phyloP scores from a whole-genome alignment of 2,888 invertebrate genomes.

The Scaptomyza tumidula region DNA sequence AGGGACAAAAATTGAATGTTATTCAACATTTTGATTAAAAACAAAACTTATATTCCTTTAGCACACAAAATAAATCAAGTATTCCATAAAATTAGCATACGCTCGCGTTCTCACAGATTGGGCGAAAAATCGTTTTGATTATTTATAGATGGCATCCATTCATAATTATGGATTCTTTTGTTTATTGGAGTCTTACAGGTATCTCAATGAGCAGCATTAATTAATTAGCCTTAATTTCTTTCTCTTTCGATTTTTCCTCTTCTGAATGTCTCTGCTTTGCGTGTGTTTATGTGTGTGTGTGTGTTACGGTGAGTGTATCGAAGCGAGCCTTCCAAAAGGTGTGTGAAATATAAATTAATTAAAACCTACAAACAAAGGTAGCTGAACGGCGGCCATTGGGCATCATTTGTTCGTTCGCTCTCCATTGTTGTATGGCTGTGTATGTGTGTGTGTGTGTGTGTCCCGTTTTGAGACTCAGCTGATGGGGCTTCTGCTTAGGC shows the following conservation, averaged over 20 bases:
- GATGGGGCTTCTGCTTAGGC: constrained; percentile 45
- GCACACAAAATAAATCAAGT: neutral
- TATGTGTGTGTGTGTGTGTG: constrained; percentile 7
- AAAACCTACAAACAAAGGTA: constrained; percentile 65
- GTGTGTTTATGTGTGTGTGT: constrained; percentile 5
- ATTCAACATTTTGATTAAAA: too few species aligned
- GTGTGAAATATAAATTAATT: constrained; percentile 77
- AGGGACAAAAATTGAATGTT: too few species aligned
- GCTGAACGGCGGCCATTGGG: constrained; percentile 5
- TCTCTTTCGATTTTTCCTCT: constrained; percentile 27
- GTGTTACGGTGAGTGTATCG: constrained; percentile 34
- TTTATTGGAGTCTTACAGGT: constrained; percentile 18
- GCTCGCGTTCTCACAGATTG: neutral
- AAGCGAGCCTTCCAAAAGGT: constrained; percentile 57
- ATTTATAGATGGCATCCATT: constrained; percentile 8
- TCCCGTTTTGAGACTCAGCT: constrained; percentile 48
- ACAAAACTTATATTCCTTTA: too few species aligned
- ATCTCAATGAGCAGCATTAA: constrained; percentile 35
- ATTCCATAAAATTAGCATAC: neutral
- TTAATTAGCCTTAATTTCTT: constrained; percentile 46
- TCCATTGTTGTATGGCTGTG: constrained; percentile 35
- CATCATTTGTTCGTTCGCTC: constrained; percentile 22
- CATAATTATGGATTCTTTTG: constrained; percentile 35
- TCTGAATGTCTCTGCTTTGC: neutral
- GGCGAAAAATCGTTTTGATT: constrained; percentile 16